A percentile compares a stretch with the other conserved stretches of the same genome.
Conservation (phyloP, 30 jellyfish, hydroid and myxozoan species). For the Mastigias papua region DNA sequence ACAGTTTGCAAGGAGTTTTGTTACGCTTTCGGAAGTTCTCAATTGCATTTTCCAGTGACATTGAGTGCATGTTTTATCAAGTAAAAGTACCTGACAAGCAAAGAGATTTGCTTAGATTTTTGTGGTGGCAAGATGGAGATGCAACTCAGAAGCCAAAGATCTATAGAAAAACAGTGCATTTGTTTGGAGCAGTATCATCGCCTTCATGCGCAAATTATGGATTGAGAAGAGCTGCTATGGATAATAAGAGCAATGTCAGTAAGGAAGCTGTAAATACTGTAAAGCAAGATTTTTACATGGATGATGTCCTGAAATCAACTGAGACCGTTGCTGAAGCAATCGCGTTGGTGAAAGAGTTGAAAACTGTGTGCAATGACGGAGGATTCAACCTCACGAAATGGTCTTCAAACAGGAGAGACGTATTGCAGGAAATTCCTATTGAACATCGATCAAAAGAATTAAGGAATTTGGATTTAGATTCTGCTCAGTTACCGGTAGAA, state of each 20-base stretch:
- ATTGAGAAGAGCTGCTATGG: slow-evolving; percentile 28
- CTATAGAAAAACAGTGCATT: slow-evolving; percentile 40
- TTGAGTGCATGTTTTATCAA: slow-evolving; percentile 58
- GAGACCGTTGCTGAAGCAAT: slow-evolving; percentile 26
- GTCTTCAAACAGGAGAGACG: slow-evolving; percentile 27
- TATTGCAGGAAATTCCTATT: slow-evolving; percentile 18
- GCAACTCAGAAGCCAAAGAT: slow-evolving; percentile 3
- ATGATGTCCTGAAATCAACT: slow-evolving; percentile 27
- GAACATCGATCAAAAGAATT: slow-evolving; percentile 14
- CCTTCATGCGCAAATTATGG: slow-evolving; percentile 49
- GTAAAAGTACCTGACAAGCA: slow-evolving; percentile 48
- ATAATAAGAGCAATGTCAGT: slow-evolving; percentile 37
- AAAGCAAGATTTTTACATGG: slow-evolving; percentile 43
- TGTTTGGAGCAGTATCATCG: slow-evolving; percentile 63
- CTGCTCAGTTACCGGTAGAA: slow-evolving; percentile 31
- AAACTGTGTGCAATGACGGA: slow-evolving; percentile 23
- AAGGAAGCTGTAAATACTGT: slow-evolving; percentile 39
- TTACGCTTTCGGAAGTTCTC: slow-evolving; percentile 29
- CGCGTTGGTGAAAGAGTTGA: slow-evolving; percentile 19
- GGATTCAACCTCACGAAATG: slow-evolving; percentile 58
- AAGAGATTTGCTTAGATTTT: slow-evolving; percentile 40
- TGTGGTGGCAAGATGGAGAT: slow-evolving; percentile 68
- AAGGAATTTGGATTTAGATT: slow-evolving; percentile 13
- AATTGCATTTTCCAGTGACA: slow-evolving; percentile 46
- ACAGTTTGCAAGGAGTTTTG: slow-evolving; percentile 45